These are phyloP conservation scores for Cyclina sinensis DNA, from an alignment of 1,140 invertebrate genomes.

Conservation along the genomic window DNA sequence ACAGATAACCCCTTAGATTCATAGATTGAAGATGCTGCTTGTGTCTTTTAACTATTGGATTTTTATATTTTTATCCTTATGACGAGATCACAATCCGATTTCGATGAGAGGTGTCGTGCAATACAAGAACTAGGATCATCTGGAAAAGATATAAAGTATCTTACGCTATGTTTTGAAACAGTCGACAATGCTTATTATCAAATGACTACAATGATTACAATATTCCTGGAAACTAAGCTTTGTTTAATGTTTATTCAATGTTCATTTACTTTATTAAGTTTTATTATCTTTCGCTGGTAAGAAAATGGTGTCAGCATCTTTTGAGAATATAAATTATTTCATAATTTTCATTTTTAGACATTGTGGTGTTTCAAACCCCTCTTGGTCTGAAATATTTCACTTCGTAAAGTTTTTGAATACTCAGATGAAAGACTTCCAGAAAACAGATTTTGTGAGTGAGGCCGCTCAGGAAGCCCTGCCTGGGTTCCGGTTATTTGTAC, in stretches of 20 bases:
- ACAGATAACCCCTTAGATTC: no score
- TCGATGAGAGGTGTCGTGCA: no score
- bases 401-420: conserved; percentile 79
- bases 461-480: conserved; percentile 68
- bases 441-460: conserved; percentile 71
- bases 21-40: no score
- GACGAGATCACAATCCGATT: no score
- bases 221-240: no score
- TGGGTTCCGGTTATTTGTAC: conserved; percentile 79
- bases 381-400: conserved; percentile 79
- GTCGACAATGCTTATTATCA: no score
- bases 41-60: no score
- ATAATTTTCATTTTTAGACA: conserved; percentile 65
- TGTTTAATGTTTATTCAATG: not conserved
- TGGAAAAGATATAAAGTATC: no score
- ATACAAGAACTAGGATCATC: no score
- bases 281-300: not conserved
- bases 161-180: no score
- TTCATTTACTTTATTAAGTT: not conserved
- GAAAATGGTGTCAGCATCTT: not conserved
- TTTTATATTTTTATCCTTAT: no score
- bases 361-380: conserved; percentile 78
- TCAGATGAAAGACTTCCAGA: conserved; percentile 75
- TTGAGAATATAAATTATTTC: not conserved
- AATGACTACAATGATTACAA: no score